phyloP scores from a whole-genome alignment of 2,888 invertebrate species.

The Lycocerus yunnanus region DNA sequence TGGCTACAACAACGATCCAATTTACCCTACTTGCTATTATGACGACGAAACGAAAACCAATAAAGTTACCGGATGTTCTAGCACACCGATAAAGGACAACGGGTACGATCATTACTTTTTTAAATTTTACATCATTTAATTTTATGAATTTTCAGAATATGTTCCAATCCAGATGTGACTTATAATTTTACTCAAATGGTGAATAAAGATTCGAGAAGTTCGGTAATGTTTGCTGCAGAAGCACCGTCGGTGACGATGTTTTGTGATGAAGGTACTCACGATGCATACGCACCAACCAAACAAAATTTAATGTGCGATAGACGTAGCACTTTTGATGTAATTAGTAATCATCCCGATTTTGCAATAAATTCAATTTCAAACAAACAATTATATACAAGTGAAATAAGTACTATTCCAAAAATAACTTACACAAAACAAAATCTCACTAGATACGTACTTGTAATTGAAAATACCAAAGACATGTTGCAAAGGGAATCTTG shows the following conservation, averaged over 20 bases:
- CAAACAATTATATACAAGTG: conserved; percentile 42
- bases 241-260: conserved; percentile 61
- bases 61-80: conserved; percentile 60
- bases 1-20: conserved; percentile 62
- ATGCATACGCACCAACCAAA: conserved; percentile 66
- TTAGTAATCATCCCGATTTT: conserved; percentile 61
- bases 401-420: conserved; percentile 56
- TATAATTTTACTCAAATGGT: conserved; percentile 55
- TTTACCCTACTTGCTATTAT: conserved; percentile 63
- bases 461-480: conserved; percentile 64
- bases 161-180: conserved; percentile 34
- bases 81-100: conserved; percentile 56
- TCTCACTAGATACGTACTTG: conserved; percentile 61
- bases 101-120: conserved; percentile 51
- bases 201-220: conserved; percentile 57
- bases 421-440: conserved; percentile 60
- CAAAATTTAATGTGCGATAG: conserved; percentile 68
- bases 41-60: conserved; percentile 51
- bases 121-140: background rate
- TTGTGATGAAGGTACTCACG: conserved; percentile 66
- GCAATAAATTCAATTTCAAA: conserved; percentile 38
- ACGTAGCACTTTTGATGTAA: conserved; percentile 63
- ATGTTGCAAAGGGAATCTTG: conserved; percentile 64
- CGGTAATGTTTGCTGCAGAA: conserved; percentile 61
- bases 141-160: conserved; percentile 43